Evolutionary conservation across 1,140 invertebrate genomes (phyloP), one percentile per base, ranked within the genome.

Genomic region (Doryteuthis pealeii): DNA sequence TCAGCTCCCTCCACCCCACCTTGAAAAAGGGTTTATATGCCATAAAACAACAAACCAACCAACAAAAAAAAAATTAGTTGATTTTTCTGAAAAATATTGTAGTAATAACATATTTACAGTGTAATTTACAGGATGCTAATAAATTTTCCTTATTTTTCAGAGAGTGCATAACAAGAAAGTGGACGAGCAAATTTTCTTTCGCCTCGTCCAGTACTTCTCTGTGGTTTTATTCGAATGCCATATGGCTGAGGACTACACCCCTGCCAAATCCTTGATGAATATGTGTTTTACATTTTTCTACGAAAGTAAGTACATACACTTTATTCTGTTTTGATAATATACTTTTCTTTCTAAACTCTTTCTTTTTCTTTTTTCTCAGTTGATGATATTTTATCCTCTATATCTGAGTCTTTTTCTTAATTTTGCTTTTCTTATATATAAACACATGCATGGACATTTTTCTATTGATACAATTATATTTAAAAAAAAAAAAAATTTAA

Each of bases 271-370:
- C 58, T 89, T 94, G 18, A 94, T 94, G 93, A 94, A 94, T 82
- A 93, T 94, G 90, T 94, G 93, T 80, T 94, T 94, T 81, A 92
- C 93, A 26, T 94, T 94, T 87, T 94, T 92, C 85, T 90, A 92
- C 80, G 92, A 94, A 91, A 89, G 92, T 93, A 86, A 86, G 82
- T 82, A 72, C n/a, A 43, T 5, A 12, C 3, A 40, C 35, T 40
- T 40, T 40, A 5, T 5, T 40, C 35, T 5, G 3, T 40, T 5
- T 40, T 40, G 10, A 3, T 40, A 72, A 0, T 62, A 62, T 40
- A 72, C 8, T n/a, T 33, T 58, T 71, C n/a, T 62, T 40, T 40
- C 10, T 5, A 5, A 10, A 40, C 35, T 40, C 10, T 40, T 40
- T 40, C 35, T 40, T 3, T 4, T 45, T 62, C n/a, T 74, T 32